Evolutionary conservation across 2,888 invertebrate genomes (phyloP).

Genomic region (Stenichneumon culpator): DNA sequence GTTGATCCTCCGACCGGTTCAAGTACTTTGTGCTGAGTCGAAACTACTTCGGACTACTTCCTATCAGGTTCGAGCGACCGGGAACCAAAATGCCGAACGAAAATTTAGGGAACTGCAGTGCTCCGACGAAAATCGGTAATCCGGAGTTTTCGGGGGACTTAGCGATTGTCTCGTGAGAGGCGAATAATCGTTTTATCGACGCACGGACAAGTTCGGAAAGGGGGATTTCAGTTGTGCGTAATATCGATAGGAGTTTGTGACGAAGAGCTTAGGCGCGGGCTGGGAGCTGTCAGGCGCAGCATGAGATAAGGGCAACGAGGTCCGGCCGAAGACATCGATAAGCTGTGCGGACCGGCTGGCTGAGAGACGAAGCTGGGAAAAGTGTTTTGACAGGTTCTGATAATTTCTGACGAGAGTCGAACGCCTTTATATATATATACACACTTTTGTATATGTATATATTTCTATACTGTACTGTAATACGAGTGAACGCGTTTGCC

Average conservation of each 20-base stretch:
- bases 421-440: constrained; percentile 42
- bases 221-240: constrained; percentile 21
- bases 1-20: no score
- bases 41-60: no score
- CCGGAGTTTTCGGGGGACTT: not conserved
- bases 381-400: constrained; percentile 78
- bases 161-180: not conserved
- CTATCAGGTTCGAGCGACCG: no score
- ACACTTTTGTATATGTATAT: not conserved
- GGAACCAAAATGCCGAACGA: not conserved
- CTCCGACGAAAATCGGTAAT: not conserved
- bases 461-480: constrained; percentile 9
- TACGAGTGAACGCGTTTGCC: constrained; percentile 35
- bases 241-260: constrained; percentile 13
- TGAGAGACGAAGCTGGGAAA: constrained; percentile 28
- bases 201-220: not conserved
- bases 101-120: not conserved
- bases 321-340: constrained; percentile 70
- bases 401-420: constrained; percentile 73
- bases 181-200: constrained; percentile 16
- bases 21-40: no score
- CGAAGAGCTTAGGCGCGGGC: constrained; percentile 17
- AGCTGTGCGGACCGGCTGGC: constrained; percentile 38
- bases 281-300: constrained; percentile 25
- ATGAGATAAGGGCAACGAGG: constrained; percentile 31